Conservation (phyloP, 1,140 invertebrate genomes). For the Adoxophyes honmai region DNA sequence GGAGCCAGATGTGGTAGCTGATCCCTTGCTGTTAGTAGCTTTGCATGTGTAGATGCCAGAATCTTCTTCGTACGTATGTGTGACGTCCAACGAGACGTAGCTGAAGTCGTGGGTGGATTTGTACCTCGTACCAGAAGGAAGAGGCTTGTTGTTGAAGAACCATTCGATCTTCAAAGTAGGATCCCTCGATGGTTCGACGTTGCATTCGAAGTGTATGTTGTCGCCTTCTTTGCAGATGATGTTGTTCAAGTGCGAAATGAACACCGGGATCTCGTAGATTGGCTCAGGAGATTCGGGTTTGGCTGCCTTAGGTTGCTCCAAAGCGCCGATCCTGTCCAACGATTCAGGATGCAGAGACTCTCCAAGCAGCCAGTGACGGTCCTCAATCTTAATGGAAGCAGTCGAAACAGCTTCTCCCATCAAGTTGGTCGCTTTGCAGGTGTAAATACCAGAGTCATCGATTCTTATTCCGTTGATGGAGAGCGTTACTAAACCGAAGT, state of each 20-base stretch:
- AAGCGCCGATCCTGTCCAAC: conserved; percentile 88
- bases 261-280: conserved; percentile 90
- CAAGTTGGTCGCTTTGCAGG: conserved; percentile 93
- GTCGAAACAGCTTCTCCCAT: conserved; percentile 95
- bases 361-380: conserved; percentile 90
- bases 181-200: conserved; percentile 95
- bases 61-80: conserved; percentile 90
- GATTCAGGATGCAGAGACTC: conserved; percentile 95
- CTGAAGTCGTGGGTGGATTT: conserved; percentile 94
- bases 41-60: conserved; percentile 94
- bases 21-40: conserved; percentile 94
- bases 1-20: conserved; percentile 91
- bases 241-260: conserved; percentile 94
- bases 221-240: conserved; percentile 93
- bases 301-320: conserved; percentile 87
- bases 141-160: conserved; percentile 91
- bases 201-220: conserved; percentile 95
- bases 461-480: conserved; percentile 91
- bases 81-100: conserved; percentile 90
- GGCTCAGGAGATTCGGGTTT: conserved; percentile 84
- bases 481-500: conserved; percentile 95
- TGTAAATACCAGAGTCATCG: conserved; percentile 96
- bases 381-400: conserved; percentile 92
- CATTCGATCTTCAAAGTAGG: conserved; percentile 96
- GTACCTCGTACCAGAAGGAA: conserved; percentile 88